These are phyloP conservation scores for Cyprinodon brontotheroides DNA, from an alignment of 2,113 vertebrate genomes.

Conservation along the genomic window DNA sequence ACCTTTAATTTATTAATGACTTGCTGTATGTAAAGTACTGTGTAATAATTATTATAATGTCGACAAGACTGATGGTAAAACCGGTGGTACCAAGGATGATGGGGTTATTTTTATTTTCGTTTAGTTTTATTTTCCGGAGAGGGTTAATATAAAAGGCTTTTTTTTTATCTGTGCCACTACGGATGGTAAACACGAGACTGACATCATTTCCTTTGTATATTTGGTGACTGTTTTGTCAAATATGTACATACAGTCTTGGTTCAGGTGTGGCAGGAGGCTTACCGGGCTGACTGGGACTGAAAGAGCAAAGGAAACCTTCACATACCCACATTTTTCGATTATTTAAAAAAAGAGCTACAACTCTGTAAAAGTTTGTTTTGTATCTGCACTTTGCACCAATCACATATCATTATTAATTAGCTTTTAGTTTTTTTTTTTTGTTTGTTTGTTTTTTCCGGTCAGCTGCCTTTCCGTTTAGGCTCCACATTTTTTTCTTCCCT, in stretches of 20 bases:
- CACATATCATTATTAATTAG: conserved; percentile 98
- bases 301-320: conserved; percentile 78
- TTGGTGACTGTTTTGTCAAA: conserved; percentile 98
- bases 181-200: conserved; percentile 83
- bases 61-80: conserved; percentile 63
- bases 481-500: conserved; percentile 75
- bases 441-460: conserved; percentile 83
- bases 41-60: conserved; percentile 78
- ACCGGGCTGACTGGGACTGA: conserved; percentile 82
- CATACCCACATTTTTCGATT: conserved; percentile 91
- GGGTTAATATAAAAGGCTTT: conserved; percentile 54
- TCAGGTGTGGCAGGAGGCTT: conserved; percentile 92
- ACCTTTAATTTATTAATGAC: conserved; percentile 85
- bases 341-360: conserved; percentile 83
- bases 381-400: conserved; percentile 98
- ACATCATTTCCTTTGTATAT: conserved; percentile 96
- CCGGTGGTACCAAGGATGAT: conserved; percentile 56
- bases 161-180: conserved; percentile 59
- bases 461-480: conserved; percentile 89
- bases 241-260: conserved; percentile 98
- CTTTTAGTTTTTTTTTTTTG: conserved; percentile 52
- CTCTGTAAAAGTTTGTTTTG: conserved; percentile 84
- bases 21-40: conserved; percentile 85
- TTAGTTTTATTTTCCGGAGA: conserved; percentile 31
- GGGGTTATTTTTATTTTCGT: conserved; percentile 37